These are phyloP conservation scores for Fissipunctia ypsillon DNA, from an alignment of 2,888 invertebrate species.

Conservation along the genomic window DNA sequence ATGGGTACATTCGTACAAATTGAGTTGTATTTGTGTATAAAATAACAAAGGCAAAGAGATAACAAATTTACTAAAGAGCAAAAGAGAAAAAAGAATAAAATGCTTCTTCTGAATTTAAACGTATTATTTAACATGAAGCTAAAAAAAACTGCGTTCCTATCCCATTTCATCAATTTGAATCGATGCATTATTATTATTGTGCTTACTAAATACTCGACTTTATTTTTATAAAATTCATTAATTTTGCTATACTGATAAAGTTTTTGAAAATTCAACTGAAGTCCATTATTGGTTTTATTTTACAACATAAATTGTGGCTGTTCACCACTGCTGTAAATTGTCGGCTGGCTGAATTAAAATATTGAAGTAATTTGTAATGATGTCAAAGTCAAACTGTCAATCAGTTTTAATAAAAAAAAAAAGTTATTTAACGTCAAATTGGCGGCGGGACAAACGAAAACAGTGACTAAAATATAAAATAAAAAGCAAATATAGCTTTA, in stretches of 20 bases:
- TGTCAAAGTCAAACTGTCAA: constrained; percentile 21
- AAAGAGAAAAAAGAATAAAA: constrained; percentile 36
- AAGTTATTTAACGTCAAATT: constrained; percentile 30
- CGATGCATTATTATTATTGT: not conserved
- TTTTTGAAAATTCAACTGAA: not conserved
- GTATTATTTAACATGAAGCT: constrained; percentile 19
- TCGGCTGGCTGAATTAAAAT: too few relatives aligned
- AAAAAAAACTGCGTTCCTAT: constrained; percentile 40
- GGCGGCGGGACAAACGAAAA: constrained; percentile 63
- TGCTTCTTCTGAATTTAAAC: constrained; percentile 20
- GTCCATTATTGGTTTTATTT: not conserved
- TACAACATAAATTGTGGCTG: too few relatives aligned
- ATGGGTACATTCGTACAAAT: constrained; percentile 70
- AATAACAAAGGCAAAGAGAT: constrained; percentile 27
- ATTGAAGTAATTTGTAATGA: constrained; percentile 5
- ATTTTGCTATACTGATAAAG: not conserved
- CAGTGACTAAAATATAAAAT: constrained; percentile 15
- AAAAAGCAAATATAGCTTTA: not conserved
- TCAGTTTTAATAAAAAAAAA: not conserved
- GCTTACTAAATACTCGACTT: not conserved
- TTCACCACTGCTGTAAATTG: too few relatives aligned
- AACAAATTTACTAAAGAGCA: not conserved
- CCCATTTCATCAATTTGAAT: not conserved
- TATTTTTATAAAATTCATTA: not conserved
- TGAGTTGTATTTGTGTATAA: constrained; percentile 22